Conservation (phyloP, 2,113 vertebrate genomes). For the Osmerus eperlanus region DNA sequence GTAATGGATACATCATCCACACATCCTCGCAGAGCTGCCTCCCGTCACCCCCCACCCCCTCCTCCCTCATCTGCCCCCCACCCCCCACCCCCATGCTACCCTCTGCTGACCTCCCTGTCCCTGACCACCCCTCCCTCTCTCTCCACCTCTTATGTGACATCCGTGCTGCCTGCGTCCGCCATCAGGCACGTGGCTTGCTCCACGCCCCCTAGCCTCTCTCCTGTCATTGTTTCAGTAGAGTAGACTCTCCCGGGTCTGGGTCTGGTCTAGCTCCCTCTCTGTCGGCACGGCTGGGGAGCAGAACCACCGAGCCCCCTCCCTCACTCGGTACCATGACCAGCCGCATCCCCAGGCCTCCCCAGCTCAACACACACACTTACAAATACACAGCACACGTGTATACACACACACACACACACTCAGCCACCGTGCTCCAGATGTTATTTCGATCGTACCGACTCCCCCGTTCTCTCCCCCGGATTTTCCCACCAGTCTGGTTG, state of each 20-base stretch:
- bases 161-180: too few species aligned
- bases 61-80: not conserved
- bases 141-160: not conserved
- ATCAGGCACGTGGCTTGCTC: too few species aligned
- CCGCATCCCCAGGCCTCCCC: not conserved
- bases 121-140: not conserved
- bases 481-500: conserved; percentile 58
- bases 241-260: too few species aligned
- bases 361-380: not conserved
- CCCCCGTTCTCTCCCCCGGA: conserved; percentile 33
- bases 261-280: too few species aligned
- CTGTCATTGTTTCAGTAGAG: too few species aligned
- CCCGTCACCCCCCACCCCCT: conserved; percentile 27
- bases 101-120: not conserved
- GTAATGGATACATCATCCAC: not conserved
- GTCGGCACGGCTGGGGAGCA: too few species aligned
- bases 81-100: not conserved
- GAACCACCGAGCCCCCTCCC: not conserved
- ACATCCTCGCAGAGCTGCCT: conserved; percentile 24
- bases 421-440: conserved; percentile 41
- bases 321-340: conserved; percentile 27
- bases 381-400: conserved; percentile 8
- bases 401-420: conserved; percentile 18
- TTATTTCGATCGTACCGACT: conserved; percentile 39
- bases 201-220: not conserved